Evolutionary conservation across 1,140 invertebrate genomes (phyloP), one percentile per base, ranked within the genome.

Genomic region (Micrasema minimum): DNA sequence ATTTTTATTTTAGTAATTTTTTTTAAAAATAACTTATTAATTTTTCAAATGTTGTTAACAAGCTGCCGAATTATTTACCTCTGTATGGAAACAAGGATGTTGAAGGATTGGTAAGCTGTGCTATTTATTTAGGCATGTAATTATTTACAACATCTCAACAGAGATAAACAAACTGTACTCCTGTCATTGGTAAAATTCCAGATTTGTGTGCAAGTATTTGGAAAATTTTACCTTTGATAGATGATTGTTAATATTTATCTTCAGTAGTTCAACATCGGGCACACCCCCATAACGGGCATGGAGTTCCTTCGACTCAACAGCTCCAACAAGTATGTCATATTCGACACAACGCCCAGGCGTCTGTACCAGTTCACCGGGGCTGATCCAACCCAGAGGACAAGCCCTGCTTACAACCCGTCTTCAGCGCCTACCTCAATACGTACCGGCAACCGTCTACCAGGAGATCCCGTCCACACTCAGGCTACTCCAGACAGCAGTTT

Each of bases 321-420:
- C 72, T 86, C 88, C 0, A 89, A 90, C 61, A 91, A 87, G 76
- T 93, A 91, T 77, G 87, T 93, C 55, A 90, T 98, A 41, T 89
- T 97, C 69, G 92, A 91, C 0, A 92, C 94, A 0, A 97, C 95
- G 18, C 86, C 91, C 0, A 91, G 90, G 61, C 87, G 91, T 66
- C 84, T 97, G 46, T 96, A 96, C 83, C 92, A 94, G 79, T 97
- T 96, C 79, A 88, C 92, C 71, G 95, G 95, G 16, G 83, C 85
- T 65, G n/a, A n/a, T 87, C 92, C 0, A 85, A 88, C 26, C 82
- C 85, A 0, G 91, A 95, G 38, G 94, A 96, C 51, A 91, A 92
- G 69, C 92, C 93, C 0, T 85, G 93, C 26, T 87, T 95, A 5
- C 89, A 93, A 75, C 89, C 92, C 55, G 87, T 97, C 31, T 97